Conservation (phyloP, 2,797 vertebrate species). For the Cetoscarus ocellatus region DNA sequence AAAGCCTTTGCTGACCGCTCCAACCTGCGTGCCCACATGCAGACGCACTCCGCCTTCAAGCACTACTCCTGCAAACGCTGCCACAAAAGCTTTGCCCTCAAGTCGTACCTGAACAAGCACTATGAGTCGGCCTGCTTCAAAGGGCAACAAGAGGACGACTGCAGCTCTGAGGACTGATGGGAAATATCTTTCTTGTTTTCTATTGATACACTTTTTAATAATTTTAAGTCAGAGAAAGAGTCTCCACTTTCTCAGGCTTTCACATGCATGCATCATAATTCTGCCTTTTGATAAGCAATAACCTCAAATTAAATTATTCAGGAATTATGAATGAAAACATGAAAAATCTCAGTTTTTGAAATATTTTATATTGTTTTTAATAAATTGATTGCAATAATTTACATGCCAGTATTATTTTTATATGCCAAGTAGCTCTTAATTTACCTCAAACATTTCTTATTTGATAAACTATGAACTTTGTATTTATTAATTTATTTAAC, state of each 20-base stretch:
- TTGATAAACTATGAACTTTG: constrained; percentile 44
- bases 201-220: constrained; percentile 34
- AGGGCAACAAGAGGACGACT: constrained; percentile 79
- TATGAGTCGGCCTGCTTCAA: constrained; percentile 93
- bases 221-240: constrained; percentile 30
- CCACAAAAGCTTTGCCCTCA: constrained; percentile 93
- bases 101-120: constrained; percentile 96
- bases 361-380: constrained; percentile 67
- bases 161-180: constrained; percentile 66
- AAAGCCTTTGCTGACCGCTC: constrained; percentile 94
- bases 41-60: constrained; percentile 94
- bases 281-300: constrained; percentile 70
- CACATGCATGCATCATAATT: constrained; percentile 62
- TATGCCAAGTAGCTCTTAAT: constrained; percentile 58
- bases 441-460: constrained; percentile 52
- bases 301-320: constrained; percentile 58
- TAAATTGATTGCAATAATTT: constrained; percentile 67
- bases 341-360: constrained; percentile 28
- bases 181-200: not conserved
- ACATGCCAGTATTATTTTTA: constrained; percentile 62
- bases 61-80: constrained; percentile 92
- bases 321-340: constrained; percentile 51
- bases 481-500: constrained; percentile 71
- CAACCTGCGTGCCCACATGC: constrained; percentile 95
- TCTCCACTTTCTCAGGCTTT: constrained; percentile 33